phyloP scores from a whole-genome alignment of 2,888 invertebrate genomes.

The Gnatocerus cornutus region DNA sequence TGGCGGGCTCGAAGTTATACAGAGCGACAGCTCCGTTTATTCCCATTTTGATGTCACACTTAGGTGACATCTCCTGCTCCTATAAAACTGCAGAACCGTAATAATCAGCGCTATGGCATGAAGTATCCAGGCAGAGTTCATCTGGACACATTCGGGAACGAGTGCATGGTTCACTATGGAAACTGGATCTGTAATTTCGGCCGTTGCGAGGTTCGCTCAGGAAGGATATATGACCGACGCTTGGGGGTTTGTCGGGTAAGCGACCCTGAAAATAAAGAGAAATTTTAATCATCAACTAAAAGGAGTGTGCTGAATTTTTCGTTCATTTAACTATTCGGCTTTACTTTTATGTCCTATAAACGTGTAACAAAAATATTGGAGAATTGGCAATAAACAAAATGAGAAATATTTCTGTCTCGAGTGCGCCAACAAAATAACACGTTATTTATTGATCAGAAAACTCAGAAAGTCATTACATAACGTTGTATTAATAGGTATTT shows the following conservation, averaged over 20 bases:
- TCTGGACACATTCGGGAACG: slow-evolving; percentile 48
- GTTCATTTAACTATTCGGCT: no score
- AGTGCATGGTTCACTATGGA: slow-evolving; percentile 64
- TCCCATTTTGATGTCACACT: slow-evolving; percentile 56
- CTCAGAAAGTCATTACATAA: no score
- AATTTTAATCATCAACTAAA: slow-evolving; percentile 16
- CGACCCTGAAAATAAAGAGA: slow-evolving; percentile 33
- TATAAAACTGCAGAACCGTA: slow-evolving; percentile 52
- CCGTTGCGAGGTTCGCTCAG: slow-evolving; percentile 55
- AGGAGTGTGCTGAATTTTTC: no score
- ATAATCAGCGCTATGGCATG: slow-evolving; percentile 44
- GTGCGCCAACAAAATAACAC: no score
- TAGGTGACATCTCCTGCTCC: slow-evolving; percentile 55
- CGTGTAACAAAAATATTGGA: no score
- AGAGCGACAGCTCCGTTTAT: slow-evolving; percentile 55
- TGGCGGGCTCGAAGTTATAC: slow-evolving; percentile 50
- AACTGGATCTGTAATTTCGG: slow-evolving; percentile 57
- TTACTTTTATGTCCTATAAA: no score
- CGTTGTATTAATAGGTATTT: no score
- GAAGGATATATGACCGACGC: slow-evolving; percentile 58
- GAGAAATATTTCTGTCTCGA: no score
- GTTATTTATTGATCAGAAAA: no score
- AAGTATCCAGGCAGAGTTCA: slow-evolving; percentile 42
- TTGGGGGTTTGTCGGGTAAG: slow-evolving; percentile 54
- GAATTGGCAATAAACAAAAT: no score